Base-by-base conservation (phyloP, 2,888 invertebrate genomes). In the Scrobipalpa costella region DNA sequence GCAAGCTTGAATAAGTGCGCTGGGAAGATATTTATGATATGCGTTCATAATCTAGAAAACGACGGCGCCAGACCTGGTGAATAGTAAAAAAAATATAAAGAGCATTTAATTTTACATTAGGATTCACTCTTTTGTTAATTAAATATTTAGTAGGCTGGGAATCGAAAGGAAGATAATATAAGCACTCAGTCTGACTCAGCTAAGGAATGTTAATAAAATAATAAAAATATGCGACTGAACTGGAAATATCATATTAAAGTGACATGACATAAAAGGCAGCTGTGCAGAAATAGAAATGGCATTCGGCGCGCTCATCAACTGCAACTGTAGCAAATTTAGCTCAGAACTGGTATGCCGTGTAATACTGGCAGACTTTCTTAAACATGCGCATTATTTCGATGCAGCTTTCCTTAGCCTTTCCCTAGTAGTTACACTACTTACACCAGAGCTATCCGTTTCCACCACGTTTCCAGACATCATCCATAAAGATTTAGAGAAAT, bases 401-500 rank as follows among this genome's bases (percentile, higher is more conserved):
- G 33, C 19, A 38, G 60, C 63, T 63, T 60, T 63, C 60, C 55
- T 59, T 13, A 52, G 50, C 58, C 59, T 63, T 59, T 63, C 63
- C 63, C 58, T 49, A 55, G 44, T 44, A 59, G n/a, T 21, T 59
- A 21, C 38, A n/a, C 47, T 15, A 27, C n/a, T 21, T 19, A 52
- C 44, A 52, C 50, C 50, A 52, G 27, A 27, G 8, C 44, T n/a
- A 17, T 34, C 61, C 49, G 38, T 49, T 49, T 60, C 59, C 49
- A 34, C 11, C 19, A 57, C 49, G 38, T 49, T 49, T 60, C 59
- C 49, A 19, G 50, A 59, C 57, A 60, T 63, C 63, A 65, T 63
- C 65, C 65, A 63, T 65, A 65, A 65, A 65, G 62, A 65, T 65
- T 65, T 65, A 65, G 65, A 65, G 61, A 65, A 60, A 60, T 44